Evolutionary conservation across 2,113 vertebrate species (phyloP), one percentile per base, ranked within the genome.

Genomic region (Sisor rabdophorus): DNA sequence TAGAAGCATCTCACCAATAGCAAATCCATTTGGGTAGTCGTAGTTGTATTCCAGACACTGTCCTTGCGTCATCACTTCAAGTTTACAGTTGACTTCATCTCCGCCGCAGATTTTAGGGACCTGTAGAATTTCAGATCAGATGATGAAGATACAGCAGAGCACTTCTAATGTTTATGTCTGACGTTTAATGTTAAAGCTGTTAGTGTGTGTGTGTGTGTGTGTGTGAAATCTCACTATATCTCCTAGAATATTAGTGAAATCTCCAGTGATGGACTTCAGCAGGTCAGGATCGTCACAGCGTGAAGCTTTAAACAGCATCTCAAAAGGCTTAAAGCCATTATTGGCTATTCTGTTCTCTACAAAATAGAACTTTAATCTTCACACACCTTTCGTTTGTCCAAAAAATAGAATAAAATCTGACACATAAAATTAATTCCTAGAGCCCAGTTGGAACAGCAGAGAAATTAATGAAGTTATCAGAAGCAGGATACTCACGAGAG

Each of bases 11-110:
- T 84, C 56, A 98, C 97, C 93, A 71, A 98, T 98, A 44, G 95
- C 94, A 89, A 98, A 99, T 78, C 97, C 97, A 68, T 99, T 99
- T 83, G 98, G 96, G 0, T 99, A 99, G 88, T 99, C 93, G 12
- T 99, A 99, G 87, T 98, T 97, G 86, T 98, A 99, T 87, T 98
- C 97, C 56, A 98, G 91, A 87, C 97, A 99, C 65, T 95, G 94
- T 71, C 93, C 95, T 85, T 93, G 93, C 75, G 94, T 93, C 78
- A 91, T 87, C 78, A 96, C 92, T 84, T 98, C 95, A 83, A 98
- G 80, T 76, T 93, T 94, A 87, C 97, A 99, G 85, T 92, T 93
- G 85, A 99, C 91, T 15, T 97, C 93, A 67, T 92, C 94, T 44
- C 91, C 91, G 78, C 86, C 92, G 65, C 97, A 98, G 84, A 99